A percentile compares a stretch with the other conserved stretches of the same genome.
Conservation (phyloP, 2,888 invertebrate species). For the Ellobium chinense region DNA sequence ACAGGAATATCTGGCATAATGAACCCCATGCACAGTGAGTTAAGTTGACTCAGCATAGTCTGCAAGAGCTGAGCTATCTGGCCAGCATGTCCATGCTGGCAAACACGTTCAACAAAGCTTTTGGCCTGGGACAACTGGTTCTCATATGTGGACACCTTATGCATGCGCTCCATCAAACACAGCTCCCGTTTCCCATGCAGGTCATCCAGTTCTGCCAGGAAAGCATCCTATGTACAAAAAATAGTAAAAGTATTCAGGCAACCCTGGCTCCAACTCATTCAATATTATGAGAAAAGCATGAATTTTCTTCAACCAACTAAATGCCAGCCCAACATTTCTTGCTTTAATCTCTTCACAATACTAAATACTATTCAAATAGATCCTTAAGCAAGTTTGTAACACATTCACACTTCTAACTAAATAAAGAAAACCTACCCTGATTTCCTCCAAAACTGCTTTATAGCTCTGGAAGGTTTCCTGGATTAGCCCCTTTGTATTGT, state of each 20-base stretch:
- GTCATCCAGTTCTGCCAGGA: constrained; percentile 79
- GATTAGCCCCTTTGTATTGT: constrained; percentile 90
- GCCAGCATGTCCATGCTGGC: constrained; percentile 89
- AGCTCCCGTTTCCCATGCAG: constrained; percentile 90
- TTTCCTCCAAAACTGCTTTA: constrained; percentile 89
- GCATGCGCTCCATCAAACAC: constrained; percentile 92
- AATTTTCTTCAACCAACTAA: neutral
- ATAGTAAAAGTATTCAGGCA: too few species aligned
- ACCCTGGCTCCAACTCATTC: neutral
- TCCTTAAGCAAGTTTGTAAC: neutral
- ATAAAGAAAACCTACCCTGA: constrained; percentile 74
- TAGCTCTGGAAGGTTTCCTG: constrained; percentile 79
- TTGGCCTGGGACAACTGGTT: constrained; percentile 91
- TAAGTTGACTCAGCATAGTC: constrained; percentile 87
- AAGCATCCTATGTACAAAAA: constrained; percentile 83
- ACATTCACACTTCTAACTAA: neutral
- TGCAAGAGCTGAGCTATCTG: constrained; percentile 87
- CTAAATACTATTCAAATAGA: neutral
- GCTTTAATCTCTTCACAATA: neutral
- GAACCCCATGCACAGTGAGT: constrained; percentile 88
- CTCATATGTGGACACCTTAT: constrained; percentile 88
- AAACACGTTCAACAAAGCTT: constrained; percentile 87
- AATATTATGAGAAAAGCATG: neutral
- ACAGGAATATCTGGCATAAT: constrained; percentile 90
- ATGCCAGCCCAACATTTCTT: neutral